Percentiles rank a stretch among this genome's conserved stretches.
Conservation (phyloP, 2,113 vertebrate genomes). For the Sander lucioperca region DNA sequence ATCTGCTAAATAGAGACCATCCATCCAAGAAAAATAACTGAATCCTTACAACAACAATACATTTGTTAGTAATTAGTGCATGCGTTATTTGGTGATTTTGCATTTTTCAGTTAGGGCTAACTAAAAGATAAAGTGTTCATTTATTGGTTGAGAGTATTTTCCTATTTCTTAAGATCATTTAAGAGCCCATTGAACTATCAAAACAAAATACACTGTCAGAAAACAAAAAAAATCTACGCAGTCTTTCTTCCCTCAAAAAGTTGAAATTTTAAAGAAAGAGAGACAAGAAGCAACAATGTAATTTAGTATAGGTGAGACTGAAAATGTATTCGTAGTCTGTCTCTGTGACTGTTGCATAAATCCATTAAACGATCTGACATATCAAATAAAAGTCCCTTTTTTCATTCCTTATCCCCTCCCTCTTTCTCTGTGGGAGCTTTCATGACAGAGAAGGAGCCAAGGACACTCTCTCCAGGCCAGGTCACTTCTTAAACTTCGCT, state of each 20-base stretch:
- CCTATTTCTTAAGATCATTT: neutral
- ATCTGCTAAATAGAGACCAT: neutral
- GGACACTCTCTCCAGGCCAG: constrained; percentile 63
- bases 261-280: neutral
- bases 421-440: constrained; percentile 38
- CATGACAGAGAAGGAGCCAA: constrained; percentile 33
- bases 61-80: neutral
- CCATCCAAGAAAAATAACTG: neutral
- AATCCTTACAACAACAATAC: neutral
- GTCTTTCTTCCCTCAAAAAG: neutral
- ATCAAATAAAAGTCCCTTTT: constrained; percentile 32
- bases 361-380: constrained; percentile 28
- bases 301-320: constrained; percentile 7
- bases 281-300: neutral
- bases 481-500: constrained; percentile 75
- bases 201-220: neutral
- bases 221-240: neutral
- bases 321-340: neutral
- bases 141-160: neutral
- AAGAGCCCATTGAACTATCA: neutral
- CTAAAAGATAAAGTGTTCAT: neutral
- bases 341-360: neutral
- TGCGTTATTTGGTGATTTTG: neutral
- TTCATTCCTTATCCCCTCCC: neutral
- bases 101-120: neutral